These are phyloP conservation scores for Odontomachus brunneus DNA, from an alignment of 1,140 invertebrate genomes.

Conservation along the genomic window DNA sequence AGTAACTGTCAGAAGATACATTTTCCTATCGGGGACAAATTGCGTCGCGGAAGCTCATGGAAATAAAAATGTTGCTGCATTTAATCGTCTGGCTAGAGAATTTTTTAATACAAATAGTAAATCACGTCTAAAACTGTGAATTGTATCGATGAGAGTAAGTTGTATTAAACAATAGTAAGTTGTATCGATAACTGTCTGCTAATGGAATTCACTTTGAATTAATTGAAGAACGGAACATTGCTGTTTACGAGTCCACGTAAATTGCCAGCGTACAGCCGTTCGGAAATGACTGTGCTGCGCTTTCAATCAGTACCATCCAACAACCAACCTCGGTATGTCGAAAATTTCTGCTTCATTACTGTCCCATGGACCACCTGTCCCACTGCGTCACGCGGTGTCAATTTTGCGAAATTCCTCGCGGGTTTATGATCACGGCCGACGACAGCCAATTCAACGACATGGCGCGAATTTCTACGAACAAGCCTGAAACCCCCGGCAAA, in stretches of 20 bases:
- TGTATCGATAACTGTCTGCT: background rate
- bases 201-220: constrained; percentile 23
- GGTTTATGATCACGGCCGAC: constrained; percentile 47
- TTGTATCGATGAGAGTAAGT: background rate
- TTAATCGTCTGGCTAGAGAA: too few relatives aligned
- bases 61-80: too few relatives aligned
- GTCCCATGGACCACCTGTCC: constrained; percentile 34
- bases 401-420: constrained; percentile 55
- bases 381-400: constrained; percentile 49
- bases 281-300: constrained; percentile 33
- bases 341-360: constrained; percentile 56
- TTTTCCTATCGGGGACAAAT: too few relatives aligned
- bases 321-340: constrained; percentile 55
- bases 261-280: constrained; percentile 26
- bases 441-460: constrained; percentile 54
- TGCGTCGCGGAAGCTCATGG: too few relatives aligned
- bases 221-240: constrained; percentile 46
- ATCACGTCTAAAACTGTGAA: background rate
- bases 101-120: too few relatives aligned
- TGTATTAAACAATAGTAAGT: background rate
- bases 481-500: background rate
- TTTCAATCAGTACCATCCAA: constrained; percentile 55
- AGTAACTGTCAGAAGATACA: too few relatives aligned
- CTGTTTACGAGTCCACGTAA: constrained; percentile 52
- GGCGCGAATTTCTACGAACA: constrained; percentile 32